These are phyloP conservation scores for Staurois parvus DNA, from an alignment of 2,797 vertebrate species.

Conservation along the genomic window DNA sequence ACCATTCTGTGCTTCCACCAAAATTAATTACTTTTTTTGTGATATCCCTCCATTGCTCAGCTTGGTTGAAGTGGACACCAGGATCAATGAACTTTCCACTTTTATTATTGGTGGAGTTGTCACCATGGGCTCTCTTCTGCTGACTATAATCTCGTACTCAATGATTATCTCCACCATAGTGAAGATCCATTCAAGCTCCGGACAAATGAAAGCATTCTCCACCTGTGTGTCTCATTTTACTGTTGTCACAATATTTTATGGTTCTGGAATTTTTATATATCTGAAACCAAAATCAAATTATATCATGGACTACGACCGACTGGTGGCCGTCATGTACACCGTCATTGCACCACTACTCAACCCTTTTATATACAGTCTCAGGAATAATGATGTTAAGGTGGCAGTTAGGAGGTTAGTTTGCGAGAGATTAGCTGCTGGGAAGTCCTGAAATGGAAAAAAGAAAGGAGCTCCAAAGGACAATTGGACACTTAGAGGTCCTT, in stretches of 20 bases:
- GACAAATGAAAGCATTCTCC: constrained; percentile 34
- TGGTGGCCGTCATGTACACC: constrained; percentile 52
- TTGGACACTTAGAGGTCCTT: too few relatives aligned
- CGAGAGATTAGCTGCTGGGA: too few relatives aligned
- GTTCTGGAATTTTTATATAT: constrained; percentile 52
- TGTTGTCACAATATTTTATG: constrained; percentile 42
- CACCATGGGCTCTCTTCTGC: constrained; percentile 29
- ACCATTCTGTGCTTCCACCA: constrained; percentile 29
- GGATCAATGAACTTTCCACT: constrained; percentile 31
- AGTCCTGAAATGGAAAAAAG: too few relatives aligned
- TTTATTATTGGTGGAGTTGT: constrained; percentile 45
- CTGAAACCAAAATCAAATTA: constrained; percentile 49
- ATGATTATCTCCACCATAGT: constrained; percentile 31
- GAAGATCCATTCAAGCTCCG: constrained; percentile 28
- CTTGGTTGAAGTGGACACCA: constrained; percentile 20
- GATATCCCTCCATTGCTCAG: constrained; percentile 48
- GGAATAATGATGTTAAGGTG: constrained; percentile 35
- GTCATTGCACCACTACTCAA: constrained; percentile 41
- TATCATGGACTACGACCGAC: constrained; percentile 35
- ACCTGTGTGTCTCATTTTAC: constrained; percentile 50
- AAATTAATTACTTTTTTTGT: constrained; percentile 50
- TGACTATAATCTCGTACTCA: constrained; percentile 29
- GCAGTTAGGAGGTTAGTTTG: constrained; percentile 27
- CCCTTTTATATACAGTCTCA: constrained; percentile 49
- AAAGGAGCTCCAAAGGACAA: too few relatives aligned